Evolutionary conservation across 2,888 invertebrate genomes (phyloP).

Genomic region (Xestia c-nigrum): DNA sequence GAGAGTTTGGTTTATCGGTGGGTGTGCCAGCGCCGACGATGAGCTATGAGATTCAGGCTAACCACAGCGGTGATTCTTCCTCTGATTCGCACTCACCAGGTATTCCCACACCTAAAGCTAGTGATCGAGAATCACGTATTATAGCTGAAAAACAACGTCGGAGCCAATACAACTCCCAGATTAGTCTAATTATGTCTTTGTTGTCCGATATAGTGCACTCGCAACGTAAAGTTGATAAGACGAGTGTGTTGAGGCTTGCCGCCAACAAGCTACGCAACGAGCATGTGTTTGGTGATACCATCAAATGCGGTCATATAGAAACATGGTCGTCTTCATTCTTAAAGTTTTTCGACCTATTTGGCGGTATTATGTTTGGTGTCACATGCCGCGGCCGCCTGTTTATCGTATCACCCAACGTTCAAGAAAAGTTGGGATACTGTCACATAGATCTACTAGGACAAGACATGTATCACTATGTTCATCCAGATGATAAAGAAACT

Average conservation of each 20-base stretch:
- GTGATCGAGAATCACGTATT: conserved; percentile 95
- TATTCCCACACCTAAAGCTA: conserved; percentile 88
- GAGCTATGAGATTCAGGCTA: conserved; percentile 74
- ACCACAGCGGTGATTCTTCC: conserved; percentile 84
- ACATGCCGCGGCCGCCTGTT: conserved; percentile 96
- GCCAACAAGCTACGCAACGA: conserved; percentile 96
- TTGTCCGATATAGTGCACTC: conserved; percentile 96
- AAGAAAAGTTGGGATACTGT: conserved; percentile 96
- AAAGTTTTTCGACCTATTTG: conserved; percentile 92
- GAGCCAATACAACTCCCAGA: conserved; percentile 96
- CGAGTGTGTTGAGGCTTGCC: conserved; percentile 96
- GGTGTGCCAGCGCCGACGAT: conserved; percentile 73
- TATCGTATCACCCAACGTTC: conserved; percentile 95
- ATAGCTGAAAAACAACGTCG: conserved; percentile 97
- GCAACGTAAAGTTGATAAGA: conserved; percentile 97
- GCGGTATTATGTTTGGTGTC: conserved; percentile 95
- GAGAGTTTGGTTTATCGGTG: conserved; percentile 78
- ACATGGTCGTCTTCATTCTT: conserved; percentile 91
- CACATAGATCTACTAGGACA: conserved; percentile 97
- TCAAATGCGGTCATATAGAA: conserved; percentile 86
- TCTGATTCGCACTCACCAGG: conserved; percentile 87
- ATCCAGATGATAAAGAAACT: conserved; percentile 95
- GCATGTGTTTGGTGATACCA: conserved; percentile 92
- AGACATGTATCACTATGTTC: conserved; percentile 95
- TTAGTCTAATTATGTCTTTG: conserved; percentile 95